Evolutionary conservation across 2,888 invertebrate genomes (phyloP), one percentile per base, ranked within the genome.

Genomic region (Listrodromus nycthemerus): DNA sequence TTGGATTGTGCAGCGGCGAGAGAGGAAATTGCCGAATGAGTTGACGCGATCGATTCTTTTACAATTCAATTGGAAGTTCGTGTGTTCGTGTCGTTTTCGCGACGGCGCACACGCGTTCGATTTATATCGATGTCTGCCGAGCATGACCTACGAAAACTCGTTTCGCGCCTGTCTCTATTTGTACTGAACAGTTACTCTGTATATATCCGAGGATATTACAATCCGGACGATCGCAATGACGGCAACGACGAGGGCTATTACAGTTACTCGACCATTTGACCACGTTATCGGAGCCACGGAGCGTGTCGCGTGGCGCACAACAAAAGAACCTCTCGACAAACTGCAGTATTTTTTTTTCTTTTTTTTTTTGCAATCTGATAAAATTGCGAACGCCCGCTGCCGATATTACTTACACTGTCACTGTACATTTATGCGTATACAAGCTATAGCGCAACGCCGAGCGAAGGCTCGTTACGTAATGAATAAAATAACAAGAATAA

Each of bases 121-220:
- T 24, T 13, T 55, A 55, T 52, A 55, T 10, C 66, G 41, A 74
- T 67, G 67, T 8, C 66, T 61, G 45, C 33, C 55, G 33, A 58
- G 48, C 66, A 65, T 58, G 73, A 80, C 48, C 66, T 21, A 67
- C 80, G 58, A 66, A 73, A 74, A 61, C 73, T 80, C 80, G 80
- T 80, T 80, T 74, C 71, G 41, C 66, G 58, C 45, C 24, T 67
- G 80, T 74, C 73, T 80, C 66, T 73, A 67, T 73, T 58, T 73
- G 80, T 80, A 48, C 66, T 37, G 66, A 73, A 45, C 73, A 73
- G 73, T 67, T 74, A 74, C 33, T 24, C 41, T 45, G 33, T 73
- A 41, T 13, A 27, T n/a, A 21, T 73, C 45, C 41, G 19, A 48
- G 21, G 55, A 77, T 77, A 67, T 61, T 21, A 45, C 65, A 37